Conservation (phyloP, 2,888 invertebrate genomes). For the Nezara viridula region DNA sequence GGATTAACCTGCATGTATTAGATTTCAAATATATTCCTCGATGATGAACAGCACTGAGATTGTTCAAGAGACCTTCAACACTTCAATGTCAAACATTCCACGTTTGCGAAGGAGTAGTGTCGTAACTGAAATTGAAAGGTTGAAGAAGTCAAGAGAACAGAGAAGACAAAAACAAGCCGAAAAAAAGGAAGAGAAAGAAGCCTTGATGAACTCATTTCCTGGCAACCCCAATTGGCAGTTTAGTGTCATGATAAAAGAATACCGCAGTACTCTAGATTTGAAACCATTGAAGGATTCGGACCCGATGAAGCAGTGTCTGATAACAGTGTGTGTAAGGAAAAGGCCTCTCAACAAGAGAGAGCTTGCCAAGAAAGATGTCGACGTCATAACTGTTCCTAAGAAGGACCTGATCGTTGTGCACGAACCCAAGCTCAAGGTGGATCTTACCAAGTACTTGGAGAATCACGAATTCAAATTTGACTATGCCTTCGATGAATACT, state of each 20-base stretch:
- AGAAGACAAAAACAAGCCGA: constrained; percentile 74
- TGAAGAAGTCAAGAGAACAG: constrained; percentile 71
- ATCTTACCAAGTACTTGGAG: constrained; percentile 97
- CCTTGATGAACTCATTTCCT: constrained; percentile 67
- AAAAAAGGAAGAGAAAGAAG: constrained; percentile 74
- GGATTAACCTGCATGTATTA: not conserved
- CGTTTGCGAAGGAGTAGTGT: constrained; percentile 72
- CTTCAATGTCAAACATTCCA: constrained; percentile 5
- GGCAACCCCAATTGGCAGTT: constrained; percentile 66
- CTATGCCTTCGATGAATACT: constrained; percentile 97
- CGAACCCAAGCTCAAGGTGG: constrained; percentile 95
- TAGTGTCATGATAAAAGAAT: constrained; percentile 76
- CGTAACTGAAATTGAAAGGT: constrained; percentile 73
- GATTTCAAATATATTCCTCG: not conserved
- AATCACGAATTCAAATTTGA: constrained; percentile 99
- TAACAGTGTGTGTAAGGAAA: constrained; percentile 98
- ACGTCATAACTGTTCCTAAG: constrained; percentile 96
- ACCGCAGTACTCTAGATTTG: constrained; percentile 86
- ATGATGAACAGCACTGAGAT: constrained; percentile 31
- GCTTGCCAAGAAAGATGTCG: constrained; percentile 86
- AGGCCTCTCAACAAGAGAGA: constrained; percentile 97
- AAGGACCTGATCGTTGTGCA: constrained; percentile 93
- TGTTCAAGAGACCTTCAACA: constrained; percentile 27
- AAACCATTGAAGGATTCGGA: constrained; percentile 89
- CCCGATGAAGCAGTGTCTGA: constrained; percentile 92